Evolutionary conservation across 2,113 vertebrate genomes (phyloP), one percentile per base, ranked within the genome.

Genomic region (Megalops atlanticus): DNA sequence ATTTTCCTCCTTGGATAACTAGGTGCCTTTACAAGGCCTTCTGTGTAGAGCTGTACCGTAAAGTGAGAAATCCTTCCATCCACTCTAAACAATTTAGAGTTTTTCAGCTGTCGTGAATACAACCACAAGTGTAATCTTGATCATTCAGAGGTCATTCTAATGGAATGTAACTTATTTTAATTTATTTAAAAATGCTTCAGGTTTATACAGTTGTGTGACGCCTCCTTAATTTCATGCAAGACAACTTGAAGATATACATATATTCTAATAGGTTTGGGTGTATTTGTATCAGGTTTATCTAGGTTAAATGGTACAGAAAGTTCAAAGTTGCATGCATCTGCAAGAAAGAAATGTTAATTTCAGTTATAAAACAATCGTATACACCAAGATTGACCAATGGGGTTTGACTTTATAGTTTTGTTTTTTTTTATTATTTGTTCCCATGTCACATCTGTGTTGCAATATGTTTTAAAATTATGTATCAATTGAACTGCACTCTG

Each of bases 171-270:
- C 27, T 77, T 33, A 41, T 7, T 18, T 41, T 14, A 69, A 8
- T 80, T 75, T 18, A 38, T 78, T 84, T 49, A 72, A 15, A 82
- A 83, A 78, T 69, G 40, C 12, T 7, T 16, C 52, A 11, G 78
- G 78, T 89, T 84, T 87, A 86, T 82, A 85, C 77, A 82, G 58
- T 64, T 64, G 58, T 64, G 8, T 24, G 12, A 64, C 11, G n/a
- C 52, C 21, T 5, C 21, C 15, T 64, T 11, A 5, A 64, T 64
- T 7, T 64, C n/a, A 64, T 15, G 21, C 1, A 45, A 45, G 15
- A 24, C 52, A 58, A n/a, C 21, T 4, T 64, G 58, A 27, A 31
- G 2, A 21, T 11, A 24, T 64, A n/a, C 31, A 8, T 27, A n/a
- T 64, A 8, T 64, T 58, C 52, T 58, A 18, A 58, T n/a, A n/a